Evolutionary conservation across 2,113 vertebrate species (phyloP).

Genomic region (Cichladusa arquata): DNA sequence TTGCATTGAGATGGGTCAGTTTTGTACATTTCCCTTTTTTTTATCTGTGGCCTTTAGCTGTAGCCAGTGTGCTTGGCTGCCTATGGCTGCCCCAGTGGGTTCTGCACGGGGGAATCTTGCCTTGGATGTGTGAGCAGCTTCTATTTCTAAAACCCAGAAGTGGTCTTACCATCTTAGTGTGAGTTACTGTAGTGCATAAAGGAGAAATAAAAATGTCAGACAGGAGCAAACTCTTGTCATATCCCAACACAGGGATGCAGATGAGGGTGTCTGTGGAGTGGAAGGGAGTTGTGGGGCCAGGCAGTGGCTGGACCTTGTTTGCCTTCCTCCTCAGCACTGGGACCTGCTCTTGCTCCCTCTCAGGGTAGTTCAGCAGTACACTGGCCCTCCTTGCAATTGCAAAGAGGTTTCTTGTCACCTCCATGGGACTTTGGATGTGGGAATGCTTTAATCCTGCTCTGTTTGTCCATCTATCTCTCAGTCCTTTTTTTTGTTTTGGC

Average conservation of each 20-base stretch:
- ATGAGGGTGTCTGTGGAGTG: fast-evolving
- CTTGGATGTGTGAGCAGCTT: background rate
- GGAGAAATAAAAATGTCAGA: background rate
- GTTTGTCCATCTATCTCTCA: background rate
- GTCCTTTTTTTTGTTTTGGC: background rate
- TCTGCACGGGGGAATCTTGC: background rate
- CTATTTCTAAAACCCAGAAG: background rate
- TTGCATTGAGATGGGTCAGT: background rate
- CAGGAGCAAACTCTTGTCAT: background rate
- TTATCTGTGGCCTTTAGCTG: background rate
- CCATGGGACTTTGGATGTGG: background rate
- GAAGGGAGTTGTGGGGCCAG: background rate
- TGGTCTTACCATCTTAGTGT: background rate
- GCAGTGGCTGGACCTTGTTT: background rate
- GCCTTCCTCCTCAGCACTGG: background rate
- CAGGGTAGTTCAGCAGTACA: background rate
- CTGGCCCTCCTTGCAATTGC: background rate
- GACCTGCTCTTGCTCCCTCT: background rate
- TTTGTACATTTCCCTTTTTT: background rate
- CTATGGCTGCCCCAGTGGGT: fast-evolving
- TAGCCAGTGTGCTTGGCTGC: background rate
- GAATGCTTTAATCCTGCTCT: background rate
- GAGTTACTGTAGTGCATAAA: background rate
- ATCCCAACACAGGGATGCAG: background rate
- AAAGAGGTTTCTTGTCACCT: background rate